A percentile compares a stretch with the other conserved stretches of the same genome.
These are phyloP conservation scores for Leptopilina syphax DNA, from an alignment of 2,888 invertebrate genomes.

Conservation along the genomic window DNA sequence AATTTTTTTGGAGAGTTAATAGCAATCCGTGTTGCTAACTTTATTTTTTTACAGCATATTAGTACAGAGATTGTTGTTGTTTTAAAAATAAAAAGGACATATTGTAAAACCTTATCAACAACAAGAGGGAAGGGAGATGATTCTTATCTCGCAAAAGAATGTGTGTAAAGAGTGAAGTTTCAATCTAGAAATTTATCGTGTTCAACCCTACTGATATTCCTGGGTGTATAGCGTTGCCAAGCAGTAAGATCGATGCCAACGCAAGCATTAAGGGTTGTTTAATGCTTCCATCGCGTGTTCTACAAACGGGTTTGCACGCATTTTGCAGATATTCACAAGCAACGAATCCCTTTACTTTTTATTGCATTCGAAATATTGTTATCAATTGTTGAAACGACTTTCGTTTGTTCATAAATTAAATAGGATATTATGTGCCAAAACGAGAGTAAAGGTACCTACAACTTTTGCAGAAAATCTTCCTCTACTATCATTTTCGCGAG, in stretches of 20 bases:
- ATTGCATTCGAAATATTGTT: constrained; percentile 32
- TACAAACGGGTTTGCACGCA: constrained; percentile 35
- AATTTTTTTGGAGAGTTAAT: too few species aligned
- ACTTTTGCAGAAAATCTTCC: neutral
- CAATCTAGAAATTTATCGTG: constrained; percentile 41
- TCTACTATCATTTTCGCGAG: too few species aligned
- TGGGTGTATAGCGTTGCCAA: constrained; percentile 25
- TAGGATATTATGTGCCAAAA: neutral
- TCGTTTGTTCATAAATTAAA: neutral
- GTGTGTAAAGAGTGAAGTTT: constrained; percentile 38
- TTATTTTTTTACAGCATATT: too few species aligned
- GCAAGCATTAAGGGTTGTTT: constrained; percentile 37
- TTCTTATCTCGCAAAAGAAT: constrained; percentile 31
- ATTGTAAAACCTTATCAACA: constrained; percentile 23
- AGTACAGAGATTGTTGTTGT: neutral
- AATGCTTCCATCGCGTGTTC: constrained; percentile 39
- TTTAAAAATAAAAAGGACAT: constrained; percentile 15
- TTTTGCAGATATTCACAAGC: constrained; percentile 12
- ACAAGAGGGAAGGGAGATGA: constrained; percentile 1
- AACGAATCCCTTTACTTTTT: constrained; percentile 5
- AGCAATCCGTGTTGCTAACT: too few species aligned
- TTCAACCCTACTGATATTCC: constrained; percentile 32
- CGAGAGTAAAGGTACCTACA: neutral
- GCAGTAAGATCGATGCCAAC: constrained; percentile 39
- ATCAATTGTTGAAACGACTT: constrained; percentile 6